A percentile compares a stretch with the other conserved stretches of the same genome.
phyloP scores from a whole-genome alignment of 37 sponge, comb jelly and placozoan genomes.

The Haliclona indistincta region DNA sequence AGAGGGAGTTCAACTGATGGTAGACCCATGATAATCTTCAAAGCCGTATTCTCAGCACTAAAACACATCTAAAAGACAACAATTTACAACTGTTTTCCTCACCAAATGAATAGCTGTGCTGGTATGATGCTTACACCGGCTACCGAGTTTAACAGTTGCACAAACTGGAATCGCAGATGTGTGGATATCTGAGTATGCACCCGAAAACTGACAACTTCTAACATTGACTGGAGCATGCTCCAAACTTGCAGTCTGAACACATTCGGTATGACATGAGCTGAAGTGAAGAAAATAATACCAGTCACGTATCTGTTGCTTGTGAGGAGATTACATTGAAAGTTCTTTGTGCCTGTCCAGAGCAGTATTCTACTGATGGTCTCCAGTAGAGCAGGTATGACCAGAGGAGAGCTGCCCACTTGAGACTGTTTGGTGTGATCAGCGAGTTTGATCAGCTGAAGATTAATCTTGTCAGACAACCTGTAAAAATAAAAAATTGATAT shows the following conservation, averaged over 20 bases:
- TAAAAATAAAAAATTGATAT: neutral
- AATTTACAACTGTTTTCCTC: neutral
- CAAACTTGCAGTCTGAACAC: slow-evolving; percentile 64
- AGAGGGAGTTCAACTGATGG: slow-evolving; percentile 49
- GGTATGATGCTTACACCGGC: slow-evolving; percentile 64
- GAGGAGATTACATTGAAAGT: slow-evolving; percentile 50
- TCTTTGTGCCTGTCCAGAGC: slow-evolving; percentile 62
- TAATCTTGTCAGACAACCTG: slow-evolving; percentile 1
- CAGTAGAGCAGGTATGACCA: slow-evolving; percentile 43
- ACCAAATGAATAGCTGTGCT: slow-evolving; percentile 67
- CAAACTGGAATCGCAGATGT: slow-evolving; percentile 47
- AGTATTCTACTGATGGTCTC: slow-evolving; percentile 63
- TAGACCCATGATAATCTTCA: slow-evolving; percentile 54
- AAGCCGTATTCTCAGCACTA: slow-evolving; percentile 56
- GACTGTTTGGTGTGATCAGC: slow-evolving; percentile 37
- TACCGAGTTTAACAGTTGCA: slow-evolving; percentile 62
- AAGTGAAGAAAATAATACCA: neutral
- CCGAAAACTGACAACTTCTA: slow-evolving; percentile 72
- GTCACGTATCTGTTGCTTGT: neutral
- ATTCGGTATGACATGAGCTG: slow-evolving; percentile 65
- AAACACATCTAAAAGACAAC: neutral
- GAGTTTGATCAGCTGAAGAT: slow-evolving; percentile 44
- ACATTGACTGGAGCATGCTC: slow-evolving; percentile 61
- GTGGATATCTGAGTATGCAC: slow-evolving; percentile 68
- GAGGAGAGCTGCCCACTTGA: neutral